Evolutionary conservation across 2,113 vertebrate genomes (phyloP).

Genomic region (Ivindomyrus marchei): DNA sequence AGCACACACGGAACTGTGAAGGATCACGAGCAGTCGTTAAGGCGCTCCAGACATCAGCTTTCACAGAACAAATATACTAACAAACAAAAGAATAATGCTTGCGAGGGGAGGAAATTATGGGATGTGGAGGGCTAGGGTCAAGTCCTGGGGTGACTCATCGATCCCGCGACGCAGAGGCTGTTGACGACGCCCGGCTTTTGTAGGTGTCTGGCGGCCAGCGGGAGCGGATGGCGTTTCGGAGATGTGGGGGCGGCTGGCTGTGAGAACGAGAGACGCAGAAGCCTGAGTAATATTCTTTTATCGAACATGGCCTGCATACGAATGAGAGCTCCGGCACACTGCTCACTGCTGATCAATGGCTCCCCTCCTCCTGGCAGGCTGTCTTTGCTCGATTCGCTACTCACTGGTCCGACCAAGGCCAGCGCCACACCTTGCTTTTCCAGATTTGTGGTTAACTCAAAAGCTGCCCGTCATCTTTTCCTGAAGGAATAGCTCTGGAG

Average conservation of each 20-base stretch:
- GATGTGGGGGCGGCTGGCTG: slow-evolving; percentile 17
- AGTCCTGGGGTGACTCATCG: slow-evolving; percentile 5
- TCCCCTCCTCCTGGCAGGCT: not conserved
- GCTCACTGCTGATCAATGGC: slow-evolving; percentile 4
- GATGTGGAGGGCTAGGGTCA: not conserved
- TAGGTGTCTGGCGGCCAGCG: slow-evolving; percentile 7
- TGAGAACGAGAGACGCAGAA: slow-evolving; percentile 2
- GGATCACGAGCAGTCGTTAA: not conserved
- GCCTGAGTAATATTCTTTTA: slow-evolving; percentile 18
- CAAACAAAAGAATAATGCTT: not conserved
- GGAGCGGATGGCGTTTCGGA: not conserved
- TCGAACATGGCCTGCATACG: slow-evolving; percentile 17
- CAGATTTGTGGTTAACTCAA: not conserved
- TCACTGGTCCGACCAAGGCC: not conserved
- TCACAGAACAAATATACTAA: not conserved
- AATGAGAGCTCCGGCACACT: slow-evolving; percentile 7
- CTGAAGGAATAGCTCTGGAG: not conserved
- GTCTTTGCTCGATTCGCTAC: not conserved
- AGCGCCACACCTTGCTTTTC: not conserved
- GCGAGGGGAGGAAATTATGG: not conserved
- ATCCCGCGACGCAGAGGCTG: not conserved
- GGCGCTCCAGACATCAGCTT: not conserved
- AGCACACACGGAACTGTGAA: not conserved
- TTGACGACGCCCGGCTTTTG: not conserved
- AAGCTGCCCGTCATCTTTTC: not conserved